A percentile compares a stretch with the other conserved stretches of the same genome.
These are phyloP conservation scores for Lycopodina hypogea DNA, from an alignment of 37 sponge, comb jelly and placozoan genomes.

Conservation along the genomic window DNA sequence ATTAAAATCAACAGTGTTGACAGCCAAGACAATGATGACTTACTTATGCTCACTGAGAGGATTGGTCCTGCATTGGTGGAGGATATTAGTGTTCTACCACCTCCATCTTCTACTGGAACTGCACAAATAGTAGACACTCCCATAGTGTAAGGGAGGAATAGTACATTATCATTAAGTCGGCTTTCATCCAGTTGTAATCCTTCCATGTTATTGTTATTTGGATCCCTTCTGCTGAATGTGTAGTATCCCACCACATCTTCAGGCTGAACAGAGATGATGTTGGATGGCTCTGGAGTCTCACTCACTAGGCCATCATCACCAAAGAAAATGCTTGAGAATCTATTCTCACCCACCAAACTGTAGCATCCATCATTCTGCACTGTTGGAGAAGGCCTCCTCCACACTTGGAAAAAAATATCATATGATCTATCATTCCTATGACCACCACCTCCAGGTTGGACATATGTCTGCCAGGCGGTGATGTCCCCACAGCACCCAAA, in stretches of 20 bases:
- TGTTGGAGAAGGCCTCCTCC: constrained; percentile 1
- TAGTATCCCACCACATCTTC: constrained; percentile 8
- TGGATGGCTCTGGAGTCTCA: not conserved
- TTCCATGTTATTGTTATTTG: not conserved
- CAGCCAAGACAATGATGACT: no score
- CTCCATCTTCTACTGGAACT: no score
- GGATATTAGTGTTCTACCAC: no score
- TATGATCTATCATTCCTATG: not conserved
- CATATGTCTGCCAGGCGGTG: constrained; percentile 7
- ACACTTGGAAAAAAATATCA: constrained; percentile 19
- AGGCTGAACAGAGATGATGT: constrained; percentile 10
- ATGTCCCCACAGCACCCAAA: constrained; percentile 15
- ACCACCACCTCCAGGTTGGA: constrained; percentile 14
- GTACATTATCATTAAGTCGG: not conserved
- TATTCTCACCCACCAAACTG: constrained; percentile 9
- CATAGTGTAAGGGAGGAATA: no score
- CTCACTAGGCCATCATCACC: not conserved
- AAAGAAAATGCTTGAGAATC: constrained; percentile 4
- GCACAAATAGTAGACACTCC: no score
- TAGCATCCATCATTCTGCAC: constrained; percentile 2
- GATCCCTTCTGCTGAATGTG: not conserved
- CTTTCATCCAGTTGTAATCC: not conserved
- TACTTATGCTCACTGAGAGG: no score
- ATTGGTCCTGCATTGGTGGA: no score
- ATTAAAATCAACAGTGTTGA: no score